Base-by-base conservation (phyloP, 2,113 vertebrate genomes). In the Dicerorhinus sumatrensis region DNA sequence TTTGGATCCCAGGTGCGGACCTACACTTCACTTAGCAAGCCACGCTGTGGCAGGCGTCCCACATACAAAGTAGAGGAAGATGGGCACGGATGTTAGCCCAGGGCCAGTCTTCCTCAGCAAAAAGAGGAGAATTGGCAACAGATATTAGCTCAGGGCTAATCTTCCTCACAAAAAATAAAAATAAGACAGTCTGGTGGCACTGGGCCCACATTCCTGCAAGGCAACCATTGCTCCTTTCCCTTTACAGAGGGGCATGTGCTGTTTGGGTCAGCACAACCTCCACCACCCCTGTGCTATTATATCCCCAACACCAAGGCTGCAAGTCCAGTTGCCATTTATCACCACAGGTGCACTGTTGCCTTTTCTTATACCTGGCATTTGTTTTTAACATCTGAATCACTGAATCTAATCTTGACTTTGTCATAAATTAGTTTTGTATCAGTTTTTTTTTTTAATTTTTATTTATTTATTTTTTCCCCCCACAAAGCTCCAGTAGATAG, bases 211-310 rank as follows among this genome's bases (percentile, higher is more conserved):
- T 51, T 25, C 27, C 73, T 70, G 18, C 27, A 7, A 27, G 63
- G 73, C 56, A 39, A 6, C 72, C 54, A 3, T 18, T n/a, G 8
- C 29, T 42, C 16, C 23, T 56, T 65, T 63, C 36, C 29, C 36
- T 6, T 31, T 56, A 20, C 46, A 56, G 6, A 72, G 21, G 23
- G 2, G 23, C 3, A 1, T 46, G 42, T 33, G 54, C 70, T 4
- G 51, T 54, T 13, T 54, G 11, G 6, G 33, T 77, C 62, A 2
- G 8, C 6, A 51, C 12, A 27, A 6, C 42, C 70, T 63, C n/a
- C 16, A 2, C 33, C 29, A 9, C 27, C 18, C 58, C 21, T 56
- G 33, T 0, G 4, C 33, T 13, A 0, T 89, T 39, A 48, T 54
- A 4, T 69, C n/a, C 25, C 63, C 29, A 56, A 16, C 12, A 62